Conservation (phyloP, 2,888 invertebrate genomes). For the Sesamia inferens region DNA sequence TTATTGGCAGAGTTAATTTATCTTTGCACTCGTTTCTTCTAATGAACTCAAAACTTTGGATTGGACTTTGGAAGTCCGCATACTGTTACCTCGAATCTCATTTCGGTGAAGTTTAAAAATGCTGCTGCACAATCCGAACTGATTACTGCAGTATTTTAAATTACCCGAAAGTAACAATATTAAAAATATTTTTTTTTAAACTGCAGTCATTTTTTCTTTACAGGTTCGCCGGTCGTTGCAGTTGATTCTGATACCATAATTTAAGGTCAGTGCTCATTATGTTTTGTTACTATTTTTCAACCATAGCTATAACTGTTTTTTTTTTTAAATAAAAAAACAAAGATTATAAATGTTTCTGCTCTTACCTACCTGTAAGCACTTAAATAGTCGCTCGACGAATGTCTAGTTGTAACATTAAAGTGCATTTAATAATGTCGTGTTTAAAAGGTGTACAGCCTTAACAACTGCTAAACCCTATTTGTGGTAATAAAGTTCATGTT, state of each 20-base stretch:
- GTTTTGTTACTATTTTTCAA: neutral
- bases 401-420: too few species aligned
- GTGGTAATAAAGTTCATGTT: neutral
- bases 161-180: neutral
- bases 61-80: constrained; percentile 1
- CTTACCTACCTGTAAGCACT: too few species aligned
- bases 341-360: neutral
- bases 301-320: neutral
- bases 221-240: constrained; percentile 22
- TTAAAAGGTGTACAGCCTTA: too few species aligned
- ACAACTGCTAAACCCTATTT: too few species aligned
- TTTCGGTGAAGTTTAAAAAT: constrained; percentile 3
- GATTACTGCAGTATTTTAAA: neutral
- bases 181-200: neutral
- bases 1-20: constrained; percentile 24
- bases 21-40: constrained; percentile 20
- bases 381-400: too few species aligned
- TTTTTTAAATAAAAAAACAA: neutral
- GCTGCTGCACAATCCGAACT: neutral
- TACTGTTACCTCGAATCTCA: neutral
- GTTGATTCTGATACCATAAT: constrained; percentile 4
- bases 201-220: neutral
- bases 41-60: constrained; percentile 20
- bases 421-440: too few species aligned
- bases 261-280: constrained; percentile 32